Evolutionary conservation across 2,797 vertebrate species (phyloP).

Genomic region (Crypturellus tataupa): DNA sequence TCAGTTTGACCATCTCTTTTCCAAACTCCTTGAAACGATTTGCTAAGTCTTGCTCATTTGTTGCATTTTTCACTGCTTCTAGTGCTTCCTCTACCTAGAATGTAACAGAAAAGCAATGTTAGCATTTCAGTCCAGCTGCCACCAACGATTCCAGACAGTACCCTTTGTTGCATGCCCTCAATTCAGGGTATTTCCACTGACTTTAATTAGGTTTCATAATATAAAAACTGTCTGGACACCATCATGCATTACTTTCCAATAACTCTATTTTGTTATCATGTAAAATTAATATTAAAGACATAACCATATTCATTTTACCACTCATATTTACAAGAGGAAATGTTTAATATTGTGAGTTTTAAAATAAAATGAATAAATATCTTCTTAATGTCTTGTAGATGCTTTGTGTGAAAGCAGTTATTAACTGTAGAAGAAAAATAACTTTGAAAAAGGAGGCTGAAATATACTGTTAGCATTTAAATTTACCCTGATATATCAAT

Average conservation of each 20-base stretch:
- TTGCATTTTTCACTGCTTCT: slow-evolving; percentile 96
- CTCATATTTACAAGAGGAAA: neutral
- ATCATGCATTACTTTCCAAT: neutral
- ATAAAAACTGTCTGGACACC: neutral
- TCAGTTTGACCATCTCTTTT: slow-evolving; percentile 99
- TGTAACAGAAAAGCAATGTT: neutral
- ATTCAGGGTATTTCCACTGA: neutral
- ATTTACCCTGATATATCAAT: neutral
- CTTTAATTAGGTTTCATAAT: neutral
- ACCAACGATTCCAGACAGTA: neutral
- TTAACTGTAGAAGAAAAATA: neutral
- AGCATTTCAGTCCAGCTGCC: neutral
- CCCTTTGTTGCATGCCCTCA: neutral
- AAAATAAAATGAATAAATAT: neutral
- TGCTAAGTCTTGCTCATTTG: slow-evolving; percentile 97
- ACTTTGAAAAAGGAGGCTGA: neutral
- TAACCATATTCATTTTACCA: neutral
- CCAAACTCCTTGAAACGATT: slow-evolving; percentile 99
- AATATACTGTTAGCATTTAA: neutral
- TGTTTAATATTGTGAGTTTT: neutral
- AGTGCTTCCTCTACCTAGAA: slow-evolving; percentile 94
- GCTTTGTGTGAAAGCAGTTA: neutral
- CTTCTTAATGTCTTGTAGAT: neutral
- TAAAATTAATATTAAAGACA: neutral
- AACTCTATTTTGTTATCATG: neutral